Evolutionary conservation across 2,797 vertebrate genomes (phyloP).

Genomic region (Manis javanica): DNA sequence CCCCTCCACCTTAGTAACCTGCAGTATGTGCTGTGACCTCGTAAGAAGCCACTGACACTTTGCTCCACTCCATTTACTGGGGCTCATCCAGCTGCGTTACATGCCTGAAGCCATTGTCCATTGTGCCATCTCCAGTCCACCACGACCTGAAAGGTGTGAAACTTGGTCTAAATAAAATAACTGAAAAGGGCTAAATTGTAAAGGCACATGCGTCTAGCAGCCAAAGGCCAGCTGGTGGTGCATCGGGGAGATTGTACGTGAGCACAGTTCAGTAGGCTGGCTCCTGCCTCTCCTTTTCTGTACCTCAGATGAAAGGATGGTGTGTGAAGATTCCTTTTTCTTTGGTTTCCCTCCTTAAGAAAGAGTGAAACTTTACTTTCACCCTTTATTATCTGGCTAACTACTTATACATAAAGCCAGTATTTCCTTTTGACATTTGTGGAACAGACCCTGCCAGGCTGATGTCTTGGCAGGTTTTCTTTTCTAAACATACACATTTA

Average conservation of each 20-base stretch:
- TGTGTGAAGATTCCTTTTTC: neutral
- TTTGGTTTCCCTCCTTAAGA: neutral
- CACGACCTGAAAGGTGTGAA: neutral
- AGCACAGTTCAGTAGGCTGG: fast-evolving
- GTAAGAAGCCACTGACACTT: neutral
- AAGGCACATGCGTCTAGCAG: fast-evolving
- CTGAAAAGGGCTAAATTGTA: neutral
- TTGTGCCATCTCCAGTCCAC: neutral
- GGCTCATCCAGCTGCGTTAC: neutral
- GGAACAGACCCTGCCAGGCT: neutral
- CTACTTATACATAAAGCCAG: neutral
- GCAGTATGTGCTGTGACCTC: neutral
- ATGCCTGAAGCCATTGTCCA: fast-evolving
- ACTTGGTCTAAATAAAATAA: neutral
- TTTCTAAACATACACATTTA: neutral
- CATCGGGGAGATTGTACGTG: fast-evolving
- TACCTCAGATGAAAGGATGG: neutral
- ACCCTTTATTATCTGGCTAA: neutral
- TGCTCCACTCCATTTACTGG: neutral
- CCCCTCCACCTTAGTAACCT: no score
- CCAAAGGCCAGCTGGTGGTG: neutral
- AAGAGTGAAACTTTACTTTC: neutral
- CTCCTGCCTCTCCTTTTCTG: neutral
- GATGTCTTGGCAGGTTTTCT: neutral
- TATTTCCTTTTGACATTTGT: neutral